Evolutionary conservation across 1,140 invertebrate species (phyloP), one percentile per base, ranked within the genome.

Genomic region (Onthophagus taurus): DNA sequence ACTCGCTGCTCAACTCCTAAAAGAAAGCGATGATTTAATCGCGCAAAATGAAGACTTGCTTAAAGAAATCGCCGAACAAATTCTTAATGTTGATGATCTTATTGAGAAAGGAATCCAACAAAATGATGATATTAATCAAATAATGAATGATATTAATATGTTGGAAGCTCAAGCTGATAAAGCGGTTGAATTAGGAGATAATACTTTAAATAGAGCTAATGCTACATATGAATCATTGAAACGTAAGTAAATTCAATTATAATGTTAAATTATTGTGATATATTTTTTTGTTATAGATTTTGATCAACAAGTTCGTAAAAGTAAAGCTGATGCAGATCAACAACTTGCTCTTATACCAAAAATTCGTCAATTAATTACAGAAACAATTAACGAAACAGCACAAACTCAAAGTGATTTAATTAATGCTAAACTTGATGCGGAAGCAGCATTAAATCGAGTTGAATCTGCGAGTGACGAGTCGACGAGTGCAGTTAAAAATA

Each of bases 221-320:
- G 77, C 85, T 35, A 96, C 90, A 4, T 78, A 89, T 37, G 72
- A 83, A 44, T 91, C 84, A 31, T 66, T 95, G 2, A 76, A 82
- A 68, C 80, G 88, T 91, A 69, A 66, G 48, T 58, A 29, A 7
- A 3, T 26, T 5, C 21, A 3, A 26, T 12, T 11, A 4, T 4
- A 36, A 18, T 20, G 2, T 12, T 9, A 12, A 33, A 20, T 36
- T 19, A 36, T 36, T 39, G n/a, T 26, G 12, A 12, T 12, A 9
- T 23, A 38, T 16, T 41, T 26, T 23, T 3, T 18, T 18, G 41
- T 64, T 65, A 53, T 54, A 85, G 90, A 84, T 60, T 97, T 96
- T 70, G 89, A 95, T 60, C 76, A 83, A 30, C 77, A 91, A 66
- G 89, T 96, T 2, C 76, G 88, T 51, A 78, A 80, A 31, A 91